These are phyloP conservation scores for Parotocinclus haroldoi DNA, from an alignment of 2,797 vertebrate species.

Conservation along the genomic window DNA sequence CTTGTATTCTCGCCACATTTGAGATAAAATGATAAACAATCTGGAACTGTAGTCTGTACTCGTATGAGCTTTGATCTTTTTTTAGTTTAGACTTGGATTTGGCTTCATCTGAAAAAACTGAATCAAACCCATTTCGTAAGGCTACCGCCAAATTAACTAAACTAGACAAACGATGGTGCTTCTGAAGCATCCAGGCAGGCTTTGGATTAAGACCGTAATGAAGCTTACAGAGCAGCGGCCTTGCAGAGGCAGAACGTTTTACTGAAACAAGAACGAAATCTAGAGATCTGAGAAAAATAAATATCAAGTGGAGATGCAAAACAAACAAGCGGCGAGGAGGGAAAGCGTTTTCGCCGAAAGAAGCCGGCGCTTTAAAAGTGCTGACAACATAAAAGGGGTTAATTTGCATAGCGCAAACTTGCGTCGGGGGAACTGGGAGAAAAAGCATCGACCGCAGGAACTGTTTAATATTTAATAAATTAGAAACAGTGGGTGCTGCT, in stretches of 20 bases:
- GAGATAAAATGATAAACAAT: too few relatives aligned
- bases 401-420: slow-evolving; percentile 94
- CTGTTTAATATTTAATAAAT: slow-evolving; percentile 98
- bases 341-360: slow-evolving; percentile 62
- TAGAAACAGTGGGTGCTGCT: slow-evolving; percentile 91
- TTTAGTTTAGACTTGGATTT: too few relatives aligned
- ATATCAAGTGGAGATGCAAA: slow-evolving; percentile 77
- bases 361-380: slow-evolving; percentile 81
- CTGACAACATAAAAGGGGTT: slow-evolving; percentile 81
- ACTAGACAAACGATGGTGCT: slow-evolving; percentile 72
- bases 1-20: too few relatives aligned
- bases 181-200: slow-evolving; percentile 69
- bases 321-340: slow-evolving; percentile 61
- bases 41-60: too few relatives aligned
- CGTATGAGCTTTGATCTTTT: too few relatives aligned
- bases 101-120: too few relatives aligned
- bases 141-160: slow-evolving; percentile 62
- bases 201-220: slow-evolving; percentile 85
- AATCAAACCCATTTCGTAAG: too few relatives aligned
- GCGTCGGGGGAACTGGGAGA: slow-evolving; percentile 86
- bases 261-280: slow-evolving; percentile 68
- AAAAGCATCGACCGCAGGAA: slow-evolving; percentile 87
- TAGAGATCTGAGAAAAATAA: slow-evolving; percentile 82
- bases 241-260: slow-evolving; percentile 81
- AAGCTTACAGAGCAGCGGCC: slow-evolving; percentile 79